These are phyloP conservation scores for Manis pentadactyla DNA, from an alignment of 2,797 vertebrate genomes.

Conservation along the genomic window DNA sequence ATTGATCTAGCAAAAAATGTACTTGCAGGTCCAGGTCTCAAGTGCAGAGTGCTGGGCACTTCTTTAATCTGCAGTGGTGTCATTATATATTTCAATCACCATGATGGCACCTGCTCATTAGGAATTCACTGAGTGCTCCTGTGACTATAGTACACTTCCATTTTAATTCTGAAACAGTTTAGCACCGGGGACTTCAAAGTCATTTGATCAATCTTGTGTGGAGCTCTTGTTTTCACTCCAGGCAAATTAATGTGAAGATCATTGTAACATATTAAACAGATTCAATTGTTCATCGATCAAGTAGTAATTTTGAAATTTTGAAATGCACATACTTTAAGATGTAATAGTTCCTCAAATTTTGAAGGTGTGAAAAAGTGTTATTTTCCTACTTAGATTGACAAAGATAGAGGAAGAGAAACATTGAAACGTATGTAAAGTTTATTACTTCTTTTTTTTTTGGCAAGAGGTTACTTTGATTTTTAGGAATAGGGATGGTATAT, in stretches of 20 bases:
- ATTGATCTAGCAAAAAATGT: background rate
- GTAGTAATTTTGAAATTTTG: background rate
- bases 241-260: constrained; percentile 69
- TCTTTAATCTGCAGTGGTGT: background rate
- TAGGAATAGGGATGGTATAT: background rate
- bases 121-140: constrained; percentile 38
- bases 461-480: constrained; percentile 34
- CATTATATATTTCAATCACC: background rate
- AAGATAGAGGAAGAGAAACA: background rate
- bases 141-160: constrained; percentile 37
- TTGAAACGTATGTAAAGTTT: background rate
- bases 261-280: constrained; percentile 10
- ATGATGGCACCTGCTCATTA: constrained; percentile 50
- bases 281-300: constrained; percentile 70
- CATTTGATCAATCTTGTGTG: constrained; percentile 62
- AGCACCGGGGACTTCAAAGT: constrained; percentile 62
- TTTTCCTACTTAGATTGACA: background rate
- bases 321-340: constrained; percentile 12
- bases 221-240: constrained; percentile 67
- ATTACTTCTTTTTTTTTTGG: background rate
- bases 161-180: constrained; percentile 62
- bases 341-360: constrained; percentile 37
- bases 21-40: background rate
- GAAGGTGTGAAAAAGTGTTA: constrained; percentile 25
- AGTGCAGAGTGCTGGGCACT: background rate